phyloP scores from a whole-genome alignment of 1,140 invertebrate genomes.

The Pseudoatta argentina region DNA sequence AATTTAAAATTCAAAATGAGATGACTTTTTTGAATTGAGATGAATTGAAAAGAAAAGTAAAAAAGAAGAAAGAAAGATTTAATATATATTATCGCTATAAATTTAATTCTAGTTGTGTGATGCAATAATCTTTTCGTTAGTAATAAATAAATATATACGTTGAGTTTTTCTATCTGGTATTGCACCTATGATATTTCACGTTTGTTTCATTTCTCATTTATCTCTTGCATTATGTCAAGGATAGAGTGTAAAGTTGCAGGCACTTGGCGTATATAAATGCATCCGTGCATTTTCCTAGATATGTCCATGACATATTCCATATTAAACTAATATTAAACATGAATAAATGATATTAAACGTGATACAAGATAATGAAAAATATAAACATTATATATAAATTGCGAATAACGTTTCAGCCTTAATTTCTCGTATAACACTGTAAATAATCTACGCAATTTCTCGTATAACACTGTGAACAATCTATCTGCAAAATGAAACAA shows the following conservation, averaged over 20 bases:
- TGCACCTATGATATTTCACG: neutral
- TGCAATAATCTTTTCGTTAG: no score
- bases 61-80: no score
- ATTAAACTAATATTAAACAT: neutral
- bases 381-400: neutral
- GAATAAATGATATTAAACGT: neutral
- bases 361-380: neutral
- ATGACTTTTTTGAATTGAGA: no score
- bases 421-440: neutral
- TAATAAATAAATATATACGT: neutral
- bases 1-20: no score
- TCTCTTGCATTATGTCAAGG: neutral
- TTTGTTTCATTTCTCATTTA: slow-evolving; percentile 16
- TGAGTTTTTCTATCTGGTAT: neutral
- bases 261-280: slow-evolving; percentile 41
- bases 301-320: neutral
- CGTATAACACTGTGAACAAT: neutral
- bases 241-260: slow-evolving; percentile 13
- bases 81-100: no score
- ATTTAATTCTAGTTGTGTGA: no score
- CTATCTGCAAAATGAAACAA: neutral
- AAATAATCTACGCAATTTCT: neutral
- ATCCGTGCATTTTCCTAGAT: neutral
- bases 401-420: neutral
- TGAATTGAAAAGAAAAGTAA: no score